Percentiles rank a stretch among this genome's conserved stretches.
These are phyloP conservation scores for Pomatostomus ruficeps DNA, from an alignment of 2,113 vertebrate genomes.

Conservation along the genomic window DNA sequence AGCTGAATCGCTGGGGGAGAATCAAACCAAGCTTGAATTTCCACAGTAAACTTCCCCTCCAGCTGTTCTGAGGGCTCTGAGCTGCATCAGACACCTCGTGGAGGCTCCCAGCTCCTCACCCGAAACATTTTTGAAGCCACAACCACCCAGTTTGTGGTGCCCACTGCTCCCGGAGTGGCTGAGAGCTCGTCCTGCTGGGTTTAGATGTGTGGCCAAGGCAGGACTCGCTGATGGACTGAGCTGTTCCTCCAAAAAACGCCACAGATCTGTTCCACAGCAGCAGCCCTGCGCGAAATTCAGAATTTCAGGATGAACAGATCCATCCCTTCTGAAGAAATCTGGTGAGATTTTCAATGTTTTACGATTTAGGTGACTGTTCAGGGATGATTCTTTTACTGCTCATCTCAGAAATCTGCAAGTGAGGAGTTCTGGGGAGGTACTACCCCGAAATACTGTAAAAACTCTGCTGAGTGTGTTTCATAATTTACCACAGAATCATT, in stretches of 20 bases:
- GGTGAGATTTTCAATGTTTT: background rate
- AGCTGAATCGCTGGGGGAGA: background rate
- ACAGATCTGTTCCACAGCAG: background rate
- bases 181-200: background rate
- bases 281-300: background rate
- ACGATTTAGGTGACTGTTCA: background rate
- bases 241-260: background rate
- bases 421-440: background rate
- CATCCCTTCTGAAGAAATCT: rapidly evolving
- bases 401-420: background rate
- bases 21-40: background rate
- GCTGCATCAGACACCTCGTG: background rate
- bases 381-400: background rate
- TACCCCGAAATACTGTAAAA: background rate
- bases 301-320: background rate
- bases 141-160: background rate
- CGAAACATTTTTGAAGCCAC: background rate
- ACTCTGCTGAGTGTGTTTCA: background rate
- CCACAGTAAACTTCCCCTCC: background rate
- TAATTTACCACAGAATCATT: background rate
- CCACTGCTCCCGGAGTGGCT: background rate
- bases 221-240: background rate
- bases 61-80: background rate
- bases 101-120: background rate
- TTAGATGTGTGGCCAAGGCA: background rate